Base-by-base conservation (phyloP, 2,888 invertebrate genomes). In the Phengaris arion region DNA sequence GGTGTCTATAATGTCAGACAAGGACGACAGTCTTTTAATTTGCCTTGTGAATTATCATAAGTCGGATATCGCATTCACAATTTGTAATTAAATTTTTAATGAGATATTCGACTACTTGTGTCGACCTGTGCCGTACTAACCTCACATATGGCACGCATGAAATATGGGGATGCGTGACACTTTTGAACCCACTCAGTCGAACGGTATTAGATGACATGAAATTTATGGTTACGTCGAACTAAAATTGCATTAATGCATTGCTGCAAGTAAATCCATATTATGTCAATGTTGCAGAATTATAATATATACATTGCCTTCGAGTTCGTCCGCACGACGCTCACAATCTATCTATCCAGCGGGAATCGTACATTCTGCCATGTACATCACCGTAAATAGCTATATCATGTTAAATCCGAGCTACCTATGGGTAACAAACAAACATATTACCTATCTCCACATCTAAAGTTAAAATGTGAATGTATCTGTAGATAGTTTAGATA, bases 141-240 rank as follows among this genome's bases (percentile, higher is more conserved):
- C 3, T 59, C 59, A 35, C 59, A 64, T 35, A 64, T 64, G 59
- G 59, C 59, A 59, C 22, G 59, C 22, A 15, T 35, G 35, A 64
- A 64, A 35, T 64, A 64, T 35, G 59, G 59, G 15, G 8, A 59
- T 59, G 59, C 59, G 59, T 59, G 59, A 22, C 59, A 59, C 15
- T 59, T 59, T 59, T 59, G 22, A 59, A 59, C 59, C 59, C 59
- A 59, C 22, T 59, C 15, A 59, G 22, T 8, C 59, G 59, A 8
- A 9, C 15, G 15, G 15, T 15, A 59, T 59, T 59, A 59, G 57
- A 64, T 64, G 59, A 12, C 59, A 64, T 64, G 59, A 12, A 35
- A 64, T 64, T 35, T 9, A 57, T 15, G 7, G 57, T 35, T 35
- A 10, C 22, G 12, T 59, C 59, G 15, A 22, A 15, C 57, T 6